Conservation (phyloP, 2,888 invertebrate genomes). For the Limnephilus marmoratus region DNA sequence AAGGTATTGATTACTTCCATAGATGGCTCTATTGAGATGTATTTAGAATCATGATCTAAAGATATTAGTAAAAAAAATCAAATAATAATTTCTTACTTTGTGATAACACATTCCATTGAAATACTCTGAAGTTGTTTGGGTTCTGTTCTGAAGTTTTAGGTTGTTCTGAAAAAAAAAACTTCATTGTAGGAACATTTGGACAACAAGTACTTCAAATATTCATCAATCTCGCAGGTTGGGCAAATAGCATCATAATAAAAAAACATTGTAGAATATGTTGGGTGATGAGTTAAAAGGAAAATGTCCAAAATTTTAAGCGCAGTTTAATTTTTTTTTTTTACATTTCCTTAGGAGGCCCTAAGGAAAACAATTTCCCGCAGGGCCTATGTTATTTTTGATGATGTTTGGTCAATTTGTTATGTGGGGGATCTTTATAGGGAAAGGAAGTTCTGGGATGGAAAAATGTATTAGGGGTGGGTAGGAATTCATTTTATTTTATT, state of each 20-base stretch:
- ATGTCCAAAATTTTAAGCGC: too few relatives aligned
- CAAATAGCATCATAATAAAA: too few relatives aligned
- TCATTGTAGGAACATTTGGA: not conserved
- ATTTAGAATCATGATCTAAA: not conserved
- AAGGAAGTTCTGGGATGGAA: too few relatives aligned
- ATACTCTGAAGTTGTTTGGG: slow-evolving; percentile 69
- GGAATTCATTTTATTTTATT: too few relatives aligned
- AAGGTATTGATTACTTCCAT: not conserved
- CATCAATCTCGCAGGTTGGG: not conserved
- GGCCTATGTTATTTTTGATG: too few relatives aligned
- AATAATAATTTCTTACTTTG: slow-evolving; percentile 78
- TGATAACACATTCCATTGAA: slow-evolving; percentile 85
- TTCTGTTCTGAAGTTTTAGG: not conserved
- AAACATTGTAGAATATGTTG: not conserved
- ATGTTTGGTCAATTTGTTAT: too few relatives aligned
- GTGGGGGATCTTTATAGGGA: too few relatives aligned
- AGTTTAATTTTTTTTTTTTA: too few relatives aligned
- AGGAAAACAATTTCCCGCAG: too few relatives aligned
- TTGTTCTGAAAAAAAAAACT: slow-evolving; percentile 45
- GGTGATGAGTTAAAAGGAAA: not conserved
- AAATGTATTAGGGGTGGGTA: too few relatives aligned
- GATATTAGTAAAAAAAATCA: not conserved
- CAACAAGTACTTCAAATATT: not conserved
- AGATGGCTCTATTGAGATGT: not conserved
- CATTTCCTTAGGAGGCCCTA: too few relatives aligned